phyloP scores from a whole-genome alignment of 2,888 invertebrate species.

The Harpalus rubripes region DNA sequence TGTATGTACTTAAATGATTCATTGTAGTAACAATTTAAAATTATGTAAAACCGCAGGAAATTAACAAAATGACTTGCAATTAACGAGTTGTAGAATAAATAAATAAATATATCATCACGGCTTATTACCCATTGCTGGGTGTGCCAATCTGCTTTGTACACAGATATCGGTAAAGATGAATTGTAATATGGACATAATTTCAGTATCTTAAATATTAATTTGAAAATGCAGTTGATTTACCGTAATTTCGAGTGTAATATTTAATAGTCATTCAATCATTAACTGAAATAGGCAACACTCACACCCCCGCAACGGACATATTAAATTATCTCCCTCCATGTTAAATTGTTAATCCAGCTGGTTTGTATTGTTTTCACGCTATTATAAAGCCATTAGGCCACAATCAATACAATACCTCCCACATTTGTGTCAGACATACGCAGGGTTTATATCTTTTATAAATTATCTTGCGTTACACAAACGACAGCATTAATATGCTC shows the following conservation, averaged over 20 bases:
- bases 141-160: no score
- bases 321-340: constrained; percentile 20
- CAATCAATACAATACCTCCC: constrained; percentile 25
- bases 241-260: no score
- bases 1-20: no score
- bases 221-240: constrained; percentile 29
- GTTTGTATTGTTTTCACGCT: constrained; percentile 36
- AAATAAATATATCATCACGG: no score
- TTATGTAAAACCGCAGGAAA: no score
- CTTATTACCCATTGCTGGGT: no score
- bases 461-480: constrained; percentile 33
- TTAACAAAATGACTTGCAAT: no score
- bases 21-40: no score
- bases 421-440: constrained; percentile 34
- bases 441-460: constrained; percentile 26
- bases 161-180: no score
- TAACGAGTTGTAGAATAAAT: no score
- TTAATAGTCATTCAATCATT: no score
- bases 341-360: constrained; percentile 26
- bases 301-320: background rate
- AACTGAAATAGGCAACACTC: background rate
- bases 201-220: constrained; percentile 9
- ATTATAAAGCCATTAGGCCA: constrained; percentile 42
- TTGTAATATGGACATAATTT: background rate
- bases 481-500: background rate